Evolutionary conservation across 2,888 invertebrate genomes (phyloP).

Genomic region (Acleris emargana): DNA sequence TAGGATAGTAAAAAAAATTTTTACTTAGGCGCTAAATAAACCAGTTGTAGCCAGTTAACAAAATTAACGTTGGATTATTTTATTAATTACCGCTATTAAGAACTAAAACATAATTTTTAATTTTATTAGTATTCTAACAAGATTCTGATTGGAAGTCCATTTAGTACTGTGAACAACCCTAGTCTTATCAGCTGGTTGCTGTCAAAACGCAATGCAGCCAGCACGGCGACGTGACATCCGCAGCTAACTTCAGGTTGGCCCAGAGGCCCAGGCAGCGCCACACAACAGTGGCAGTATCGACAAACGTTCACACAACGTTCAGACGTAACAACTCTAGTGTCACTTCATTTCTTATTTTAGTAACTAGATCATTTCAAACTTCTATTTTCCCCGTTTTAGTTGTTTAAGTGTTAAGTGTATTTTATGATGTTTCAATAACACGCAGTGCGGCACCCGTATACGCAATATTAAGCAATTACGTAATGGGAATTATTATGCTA

Average conservation of each 20-base stretch:
- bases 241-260: slow-evolving; percentile 68
- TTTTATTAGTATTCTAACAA: not conserved
- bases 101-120: not conserved
- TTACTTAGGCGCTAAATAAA: no score
- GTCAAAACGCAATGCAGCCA: slow-evolving; percentile 71
- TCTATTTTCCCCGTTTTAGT: slow-evolving; percentile 70
- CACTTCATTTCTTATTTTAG: slow-evolving; percentile 78
- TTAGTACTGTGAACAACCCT: slow-evolving; percentile 49
- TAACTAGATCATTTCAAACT: slow-evolving; percentile 71
- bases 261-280: slow-evolving; percentile 60
- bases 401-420: slow-evolving; percentile 79
- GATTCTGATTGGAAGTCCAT: not conserved
- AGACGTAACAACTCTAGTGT: slow-evolving; percentile 79
- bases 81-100: no score
- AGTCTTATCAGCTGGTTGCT: slow-evolving; percentile 74
- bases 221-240: slow-evolving; percentile 55
- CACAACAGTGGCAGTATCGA: slow-evolving; percentile 79
- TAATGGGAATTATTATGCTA: slow-evolving; percentile 84
- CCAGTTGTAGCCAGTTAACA: no score
- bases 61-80: no score
- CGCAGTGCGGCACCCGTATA: slow-evolving; percentile 74
- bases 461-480: slow-evolving; percentile 80
- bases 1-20: no score
- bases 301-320: slow-evolving; percentile 81
- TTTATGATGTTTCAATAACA: slow-evolving; percentile 70